Conservation (phyloP, 2,888 invertebrate genomes). For the Hypselothyrea guttata region DNA sequence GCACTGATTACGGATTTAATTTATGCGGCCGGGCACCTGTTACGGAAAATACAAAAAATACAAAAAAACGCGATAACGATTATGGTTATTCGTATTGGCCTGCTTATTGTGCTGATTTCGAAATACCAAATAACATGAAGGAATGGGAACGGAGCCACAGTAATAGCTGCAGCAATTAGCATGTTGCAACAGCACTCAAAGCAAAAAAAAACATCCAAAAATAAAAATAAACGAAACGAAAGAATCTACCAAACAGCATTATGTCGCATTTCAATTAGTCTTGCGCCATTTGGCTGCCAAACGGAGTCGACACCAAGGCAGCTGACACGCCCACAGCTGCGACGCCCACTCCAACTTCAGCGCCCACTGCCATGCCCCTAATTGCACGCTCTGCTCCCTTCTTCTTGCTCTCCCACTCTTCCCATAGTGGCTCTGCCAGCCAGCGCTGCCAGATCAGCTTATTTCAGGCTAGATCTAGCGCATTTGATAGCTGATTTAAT, state of each 20-base stretch:
- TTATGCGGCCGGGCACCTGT: conserved; percentile 33
- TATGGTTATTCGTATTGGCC: conserved; percentile 4
- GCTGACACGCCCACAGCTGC: not conserved
- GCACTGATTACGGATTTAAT: conserved; percentile 59
- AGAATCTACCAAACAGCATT: conserved; percentile 44
- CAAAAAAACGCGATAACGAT: conserved; percentile 5
- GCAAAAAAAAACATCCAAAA: no score
- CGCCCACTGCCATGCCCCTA: not conserved
- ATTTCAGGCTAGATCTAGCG: no score
- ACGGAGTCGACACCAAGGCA: conserved; percentile 1
- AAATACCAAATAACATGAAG: conserved; percentile 12
- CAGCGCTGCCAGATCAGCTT: no score
- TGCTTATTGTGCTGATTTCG: conserved; percentile 15
- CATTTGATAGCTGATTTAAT: no score
- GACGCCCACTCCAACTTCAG: no score
- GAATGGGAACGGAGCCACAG: conserved; percentile 18
- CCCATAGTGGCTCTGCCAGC: no score
- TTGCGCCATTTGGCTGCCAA: conserved; percentile 45
- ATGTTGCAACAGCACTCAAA: conserved; percentile 41
- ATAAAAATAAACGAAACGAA: no score
- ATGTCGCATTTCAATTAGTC: conserved; percentile 54
- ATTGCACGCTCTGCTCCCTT: no score
- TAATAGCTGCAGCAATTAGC: conserved; percentile 44
- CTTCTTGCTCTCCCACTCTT: no score
- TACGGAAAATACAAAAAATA: not conserved